These are phyloP conservation scores for Daubentonia madagascariensis DNA, from an alignment of 2,113 vertebrate species.

Conservation along the genomic window DNA sequence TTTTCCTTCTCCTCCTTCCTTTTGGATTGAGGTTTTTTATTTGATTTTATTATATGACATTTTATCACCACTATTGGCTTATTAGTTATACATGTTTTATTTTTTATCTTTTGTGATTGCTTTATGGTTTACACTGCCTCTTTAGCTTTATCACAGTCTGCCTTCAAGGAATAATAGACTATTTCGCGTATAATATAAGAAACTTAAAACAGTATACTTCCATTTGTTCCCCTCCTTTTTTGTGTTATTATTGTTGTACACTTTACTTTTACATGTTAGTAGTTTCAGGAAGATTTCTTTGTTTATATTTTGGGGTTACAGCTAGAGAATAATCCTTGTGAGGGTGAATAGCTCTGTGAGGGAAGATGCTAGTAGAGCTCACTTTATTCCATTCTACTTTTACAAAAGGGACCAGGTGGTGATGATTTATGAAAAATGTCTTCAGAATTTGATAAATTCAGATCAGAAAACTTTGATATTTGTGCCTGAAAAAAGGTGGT, in stretches of 20 bases:
- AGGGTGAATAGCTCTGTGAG: not conserved
- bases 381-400: not conserved
- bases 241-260: not conserved
- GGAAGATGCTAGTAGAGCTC: not conserved
- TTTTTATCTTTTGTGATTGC: not conserved
- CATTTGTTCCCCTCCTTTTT: not conserved
- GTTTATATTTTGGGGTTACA: not conserved
- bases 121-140: not conserved
- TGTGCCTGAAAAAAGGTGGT: not conserved
- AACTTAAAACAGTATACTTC: not conserved
- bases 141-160: not conserved
- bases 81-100: not conserved
- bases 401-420: not conserved
- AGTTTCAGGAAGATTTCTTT: not conserved
- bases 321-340: not conserved
- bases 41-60: not conserved
- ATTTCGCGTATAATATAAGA: not conserved
- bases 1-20: not conserved
- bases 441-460: not conserved
- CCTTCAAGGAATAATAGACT: not conserved
- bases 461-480: conserved; percentile 4
- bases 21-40: not conserved
- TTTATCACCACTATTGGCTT: not conserved
- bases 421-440: not conserved
- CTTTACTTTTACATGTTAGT: not conserved